A percentile compares a stretch with the other conserved stretches of the same genome.
Evolutionary conservation across 2,113 vertebrate species (phyloP).

Genomic region (Penelope pileata): DNA sequence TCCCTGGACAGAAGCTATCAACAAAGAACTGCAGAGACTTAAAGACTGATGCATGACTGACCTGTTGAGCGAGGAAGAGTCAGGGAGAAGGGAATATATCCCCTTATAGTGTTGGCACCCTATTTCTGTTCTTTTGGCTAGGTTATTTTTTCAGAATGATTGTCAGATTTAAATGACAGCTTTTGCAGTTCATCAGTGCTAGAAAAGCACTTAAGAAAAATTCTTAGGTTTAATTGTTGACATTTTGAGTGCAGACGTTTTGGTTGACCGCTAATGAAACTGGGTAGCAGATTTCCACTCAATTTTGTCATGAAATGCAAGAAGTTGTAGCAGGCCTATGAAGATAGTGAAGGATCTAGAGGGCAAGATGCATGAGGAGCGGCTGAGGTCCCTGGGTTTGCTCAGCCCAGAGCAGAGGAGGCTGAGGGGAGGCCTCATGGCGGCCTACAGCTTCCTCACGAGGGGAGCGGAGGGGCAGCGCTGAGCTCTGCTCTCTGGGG

Average conservation of each 20-base stretch:
- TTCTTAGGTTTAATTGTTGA: background rate
- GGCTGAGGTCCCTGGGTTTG: too few species aligned
- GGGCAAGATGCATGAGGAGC: too few species aligned
- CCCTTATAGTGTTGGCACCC: background rate
- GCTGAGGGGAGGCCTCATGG: too few species aligned
- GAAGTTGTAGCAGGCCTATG: background rate
- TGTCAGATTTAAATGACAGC: background rate
- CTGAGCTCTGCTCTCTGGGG: too few species aligned
- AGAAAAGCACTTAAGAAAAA: background rate
- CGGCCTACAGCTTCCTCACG: too few species aligned
- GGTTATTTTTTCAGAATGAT: background rate
- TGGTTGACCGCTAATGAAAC: background rate
- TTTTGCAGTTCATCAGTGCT: background rate
- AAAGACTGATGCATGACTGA: background rate
- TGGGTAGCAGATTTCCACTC: background rate
- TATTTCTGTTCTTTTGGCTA: background rate
- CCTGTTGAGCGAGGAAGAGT: background rate
- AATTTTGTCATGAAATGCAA: background rate
- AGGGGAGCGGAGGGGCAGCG: too few species aligned
- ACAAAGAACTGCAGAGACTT: background rate
- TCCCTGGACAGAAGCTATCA: background rate
- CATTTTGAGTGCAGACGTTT: background rate
- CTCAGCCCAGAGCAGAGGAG: too few species aligned
- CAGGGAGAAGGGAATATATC: background rate
- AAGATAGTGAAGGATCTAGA: too few species aligned